A percentile compares a stretch with the other conserved stretches of the same genome.
Evolutionary conservation across 2,797 vertebrate species (phyloP).

Genomic region (Sebastes matsubarae): DNA sequence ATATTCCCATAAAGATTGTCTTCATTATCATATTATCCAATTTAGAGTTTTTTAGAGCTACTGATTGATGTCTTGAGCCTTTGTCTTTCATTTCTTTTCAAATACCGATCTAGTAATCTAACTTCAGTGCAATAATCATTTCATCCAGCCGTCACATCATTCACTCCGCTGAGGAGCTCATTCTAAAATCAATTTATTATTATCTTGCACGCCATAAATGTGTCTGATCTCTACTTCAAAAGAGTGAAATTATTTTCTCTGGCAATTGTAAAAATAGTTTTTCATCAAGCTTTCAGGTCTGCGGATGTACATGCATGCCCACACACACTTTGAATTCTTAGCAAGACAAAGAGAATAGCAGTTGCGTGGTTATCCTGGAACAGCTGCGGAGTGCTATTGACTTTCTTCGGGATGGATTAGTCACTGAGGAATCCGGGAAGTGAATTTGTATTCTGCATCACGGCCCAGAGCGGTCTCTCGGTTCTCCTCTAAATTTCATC

Average conservation of each 20-base stretch:
- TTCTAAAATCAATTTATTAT: constrained; percentile 39
- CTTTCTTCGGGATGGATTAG: constrained; percentile 50
- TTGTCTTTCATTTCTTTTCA: constrained; percentile 39
- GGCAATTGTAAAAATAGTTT: background rate
- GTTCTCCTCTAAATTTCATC: constrained; percentile 53
- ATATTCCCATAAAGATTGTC: background rate
- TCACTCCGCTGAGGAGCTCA: constrained; percentile 14
- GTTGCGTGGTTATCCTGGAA: constrained; percentile 11
- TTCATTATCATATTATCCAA: constrained; percentile 30
- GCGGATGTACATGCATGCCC: background rate
- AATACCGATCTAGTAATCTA: constrained; percentile 10
- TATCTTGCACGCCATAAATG: constrained; percentile 12
- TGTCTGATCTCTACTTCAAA: constrained; percentile 1
- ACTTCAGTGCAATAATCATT: constrained; percentile 18
- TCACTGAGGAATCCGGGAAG: constrained; percentile 30
- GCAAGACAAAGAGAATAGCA: constrained; percentile 18
- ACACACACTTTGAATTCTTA: background rate
- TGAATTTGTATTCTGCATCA: constrained; percentile 60
- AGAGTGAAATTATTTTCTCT: constrained; percentile 8
- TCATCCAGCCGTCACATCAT: background rate
- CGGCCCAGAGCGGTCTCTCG: background rate
- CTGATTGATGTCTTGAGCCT: constrained; percentile 27
- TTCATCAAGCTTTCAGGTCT: background rate
- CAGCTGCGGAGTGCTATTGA: constrained; percentile 41
- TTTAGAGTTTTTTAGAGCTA: background rate